Base-by-base conservation (phyloP, 2,888 invertebrate species). In the Labia minor region DNA sequence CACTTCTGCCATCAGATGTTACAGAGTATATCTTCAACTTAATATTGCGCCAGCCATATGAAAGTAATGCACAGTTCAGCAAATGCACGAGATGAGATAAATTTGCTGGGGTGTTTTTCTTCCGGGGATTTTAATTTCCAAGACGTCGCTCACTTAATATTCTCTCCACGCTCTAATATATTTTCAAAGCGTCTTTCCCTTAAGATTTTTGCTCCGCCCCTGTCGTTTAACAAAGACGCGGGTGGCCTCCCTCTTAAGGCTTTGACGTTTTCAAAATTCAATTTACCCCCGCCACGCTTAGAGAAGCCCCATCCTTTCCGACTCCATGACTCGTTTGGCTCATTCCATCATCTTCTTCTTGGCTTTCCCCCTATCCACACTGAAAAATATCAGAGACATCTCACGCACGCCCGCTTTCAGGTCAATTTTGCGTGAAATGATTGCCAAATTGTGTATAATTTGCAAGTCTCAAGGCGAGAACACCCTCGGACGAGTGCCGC, bases 1-100 rank as follows among this genome's bases (percentile, higher is more conserved):
- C 49, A 49, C 49, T 49, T 49, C 49, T 49, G 49, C 49, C 49
- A 49, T 49, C 49, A 49, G 49, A 49, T 49, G 49, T 49, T 49
- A 49, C 49, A 49, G 49, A 49, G 6, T 4, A 49, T 49, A 49
- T 49, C 49, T 49, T 49, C 49, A 49, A 49, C 49, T 49, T 49
- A 49, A 49, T 49, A 49, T 49, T 49, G n/a, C 26, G 26, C 8
- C 26, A 26, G 26, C 26, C 26, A 8, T 8, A 26, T 26, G 26
- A 26, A 26, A 26, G 26, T 26, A 26, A 26, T 26, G 26, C 26
- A 6, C 26, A 6, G 4, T n/a, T n/a, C n/a, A 26, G 26, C 8
- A 26, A 26, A 26, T 26, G 26, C 26, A 26, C 26, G 26, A 26
- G 26, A 26, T 26, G 26, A 26, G 26, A 26, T 26, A 26, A 3